phyloP scores from a whole-genome alignment of 2,797 vertebrate species.

The Cetoscarus ocellatus region DNA sequence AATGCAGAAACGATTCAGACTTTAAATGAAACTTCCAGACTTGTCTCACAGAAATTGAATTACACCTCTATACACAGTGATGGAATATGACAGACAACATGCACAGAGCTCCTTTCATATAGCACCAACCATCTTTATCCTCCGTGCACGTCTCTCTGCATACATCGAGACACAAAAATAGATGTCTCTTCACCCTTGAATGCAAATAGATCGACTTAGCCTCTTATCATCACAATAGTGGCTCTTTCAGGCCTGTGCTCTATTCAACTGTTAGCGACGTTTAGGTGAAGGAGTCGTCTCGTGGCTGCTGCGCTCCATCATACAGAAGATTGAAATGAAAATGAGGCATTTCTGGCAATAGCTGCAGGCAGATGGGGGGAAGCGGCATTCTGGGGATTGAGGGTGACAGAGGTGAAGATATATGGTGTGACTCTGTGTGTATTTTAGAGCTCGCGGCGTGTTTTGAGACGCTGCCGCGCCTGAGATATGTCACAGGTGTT shows the following conservation, averaged over 20 bases:
- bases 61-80: conserved; percentile 28
- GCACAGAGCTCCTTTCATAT: conserved; percentile 29
- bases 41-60: conserved; percentile 1
- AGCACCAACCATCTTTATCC: conserved; percentile 22
- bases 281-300: conserved; percentile 62
- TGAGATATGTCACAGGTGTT: conserved; percentile 65
- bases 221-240: conserved; percentile 65
- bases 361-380: conserved; percentile 50
- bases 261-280: conserved; percentile 63
- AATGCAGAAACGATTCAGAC: background rate
- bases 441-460: conserved; percentile 57
- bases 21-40: conserved; percentile 4
- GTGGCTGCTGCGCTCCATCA: conserved; percentile 51
- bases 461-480: conserved; percentile 40
- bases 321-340: conserved; percentile 74
- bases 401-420: conserved; percentile 72
- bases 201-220: conserved; percentile 71
- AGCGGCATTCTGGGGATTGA: conserved; percentile 32
- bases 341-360: conserved; percentile 73
- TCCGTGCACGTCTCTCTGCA: conserved; percentile 26
- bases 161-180: conserved; percentile 47
- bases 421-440: conserved; percentile 63
- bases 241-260: conserved; percentile 39
- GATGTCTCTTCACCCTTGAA: conserved; percentile 57
- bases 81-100: conserved; percentile 48